Conservation (phyloP, 2,888 invertebrate species). For the Caenorhabditis macrosperma region DNA sequence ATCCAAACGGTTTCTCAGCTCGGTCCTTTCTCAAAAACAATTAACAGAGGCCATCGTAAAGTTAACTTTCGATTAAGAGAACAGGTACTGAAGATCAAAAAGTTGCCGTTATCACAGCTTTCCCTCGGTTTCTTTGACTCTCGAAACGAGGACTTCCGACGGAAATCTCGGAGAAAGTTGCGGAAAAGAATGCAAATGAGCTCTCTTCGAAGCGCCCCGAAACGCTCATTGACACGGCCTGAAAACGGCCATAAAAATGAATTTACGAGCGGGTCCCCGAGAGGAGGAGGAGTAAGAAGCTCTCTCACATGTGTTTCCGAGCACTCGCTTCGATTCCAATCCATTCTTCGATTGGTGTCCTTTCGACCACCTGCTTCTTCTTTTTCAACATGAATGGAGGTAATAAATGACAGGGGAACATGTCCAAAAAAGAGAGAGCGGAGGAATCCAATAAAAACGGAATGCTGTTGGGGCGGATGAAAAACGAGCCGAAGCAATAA, state of each 20-base stretch:
- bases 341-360: not conserved
- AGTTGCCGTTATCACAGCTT: too few species aligned
- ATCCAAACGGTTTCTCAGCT: too few species aligned
- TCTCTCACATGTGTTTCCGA: conserved; percentile 46
- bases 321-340: not conserved
- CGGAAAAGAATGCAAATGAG: conserved; percentile 49
- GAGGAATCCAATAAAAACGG: not conserved
- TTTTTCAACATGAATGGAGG: not conserved
- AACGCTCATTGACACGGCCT: conserved; percentile 15
- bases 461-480: not conserved
- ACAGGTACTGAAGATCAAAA: too few species aligned
- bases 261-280: conserved; percentile 35
- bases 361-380: conserved; percentile 16
- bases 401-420: not conserved
- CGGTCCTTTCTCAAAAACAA: too few species aligned
- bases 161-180: not conserved
- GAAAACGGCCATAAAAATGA: conserved; percentile 38
- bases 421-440: conserved; percentile 1
- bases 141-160: too few species aligned
- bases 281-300: not conserved
- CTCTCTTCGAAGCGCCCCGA: not conserved
- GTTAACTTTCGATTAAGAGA: too few species aligned
- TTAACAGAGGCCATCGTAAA: too few species aligned
- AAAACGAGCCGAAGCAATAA: conserved; percentile 34
- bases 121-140: too few species aligned